Conservation (phyloP, 2,888 invertebrate genomes). For the Tryphoninae sp. region DNA sequence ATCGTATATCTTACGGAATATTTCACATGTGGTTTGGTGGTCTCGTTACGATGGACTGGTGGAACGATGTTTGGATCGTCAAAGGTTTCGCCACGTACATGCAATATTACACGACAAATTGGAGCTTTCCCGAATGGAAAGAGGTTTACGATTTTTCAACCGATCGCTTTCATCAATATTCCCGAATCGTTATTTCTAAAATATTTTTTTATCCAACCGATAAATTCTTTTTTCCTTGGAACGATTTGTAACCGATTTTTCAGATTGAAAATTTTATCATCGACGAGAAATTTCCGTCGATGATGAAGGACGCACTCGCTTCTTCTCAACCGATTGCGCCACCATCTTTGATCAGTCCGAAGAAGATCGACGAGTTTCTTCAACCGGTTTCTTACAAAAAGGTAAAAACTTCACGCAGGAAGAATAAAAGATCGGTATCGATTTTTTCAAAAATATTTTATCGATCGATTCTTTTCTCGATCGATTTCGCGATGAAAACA, state of each 20-base stretch:
- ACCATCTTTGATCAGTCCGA: slow-evolving; percentile 35
- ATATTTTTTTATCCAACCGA: not conserved
- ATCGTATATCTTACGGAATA: slow-evolving; percentile 86
- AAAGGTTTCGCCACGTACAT: slow-evolving; percentile 88
- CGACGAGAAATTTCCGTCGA: slow-evolving; percentile 61
- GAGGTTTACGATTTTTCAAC: slow-evolving; percentile 62
- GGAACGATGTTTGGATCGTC: slow-evolving; percentile 87
- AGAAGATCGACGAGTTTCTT: slow-evolving; percentile 55
- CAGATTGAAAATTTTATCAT: slow-evolving; percentile 41
- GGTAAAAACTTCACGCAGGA: slow-evolving; percentile 42
- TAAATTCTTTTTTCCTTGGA: slow-evolving; percentile 60
- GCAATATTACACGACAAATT: slow-evolving; percentile 78
- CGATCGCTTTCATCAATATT: no score
- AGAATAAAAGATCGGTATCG: no score
- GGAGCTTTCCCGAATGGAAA: slow-evolving; percentile 64
- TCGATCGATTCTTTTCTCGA: no score
- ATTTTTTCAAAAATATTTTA: no score
- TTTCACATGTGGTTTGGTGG: slow-evolving; percentile 91
- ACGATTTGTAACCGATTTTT: slow-evolving; percentile 63
- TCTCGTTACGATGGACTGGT: slow-evolving; percentile 87
- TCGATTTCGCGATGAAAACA: no score
- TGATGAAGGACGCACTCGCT: slow-evolving; percentile 60
- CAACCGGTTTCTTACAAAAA: slow-evolving; percentile 63
- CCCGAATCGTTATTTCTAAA: no score
- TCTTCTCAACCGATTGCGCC: slow-evolving; percentile 56